Percentiles rank a stretch among this genome's conserved stretches.
These are phyloP conservation scores for Ranitomeya variabilis DNA, from an alignment of 2,113 vertebrate genomes.

Conservation along the genomic window DNA sequence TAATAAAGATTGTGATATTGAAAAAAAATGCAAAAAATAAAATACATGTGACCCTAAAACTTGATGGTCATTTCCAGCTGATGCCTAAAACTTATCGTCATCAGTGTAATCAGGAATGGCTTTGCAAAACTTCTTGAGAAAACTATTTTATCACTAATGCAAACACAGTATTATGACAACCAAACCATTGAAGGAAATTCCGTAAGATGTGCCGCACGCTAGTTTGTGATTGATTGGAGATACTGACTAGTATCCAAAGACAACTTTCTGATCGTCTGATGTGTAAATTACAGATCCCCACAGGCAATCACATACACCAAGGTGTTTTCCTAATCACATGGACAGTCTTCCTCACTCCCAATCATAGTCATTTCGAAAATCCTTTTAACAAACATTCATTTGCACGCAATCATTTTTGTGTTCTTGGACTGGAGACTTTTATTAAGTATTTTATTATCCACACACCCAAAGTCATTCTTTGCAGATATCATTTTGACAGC, in stretches of 20 bases:
- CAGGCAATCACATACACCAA: slow-evolving; percentile 64
- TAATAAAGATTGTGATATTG: too few relatives aligned
- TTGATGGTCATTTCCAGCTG: too few relatives aligned
- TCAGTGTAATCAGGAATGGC: too few relatives aligned
- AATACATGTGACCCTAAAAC: too few relatives aligned
- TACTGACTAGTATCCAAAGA: slow-evolving; percentile 71
- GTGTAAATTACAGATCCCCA: slow-evolving; percentile 68
- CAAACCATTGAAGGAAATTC: not conserved
- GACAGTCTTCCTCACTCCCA: slow-evolving; percentile 60
- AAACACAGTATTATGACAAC: not conserved
- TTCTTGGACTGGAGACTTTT: slow-evolving; percentile 3
- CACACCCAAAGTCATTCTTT: slow-evolving; percentile 19
- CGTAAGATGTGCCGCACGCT: not conserved
- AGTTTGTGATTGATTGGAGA: slow-evolving; percentile 61
- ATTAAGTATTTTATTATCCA: slow-evolving; percentile 29
- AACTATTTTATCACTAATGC: not conserved
- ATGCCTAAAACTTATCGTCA: too few relatives aligned
- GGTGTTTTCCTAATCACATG: slow-evolving; percentile 65
- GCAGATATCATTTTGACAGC: slow-evolving; percentile 13
- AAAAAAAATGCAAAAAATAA: too few relatives aligned
- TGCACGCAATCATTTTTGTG: slow-evolving; percentile 10
- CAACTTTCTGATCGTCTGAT: slow-evolving; percentile 70
- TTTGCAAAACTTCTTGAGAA: too few relatives aligned
- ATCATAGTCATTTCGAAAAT: slow-evolving; percentile 19
- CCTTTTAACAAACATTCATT: slow-evolving; percentile 43